Evolutionary conservation across 1,140 invertebrate genomes (phyloP), one percentile per base, ranked within the genome.

Genomic region (Meloidogyne floridensis): DNA sequence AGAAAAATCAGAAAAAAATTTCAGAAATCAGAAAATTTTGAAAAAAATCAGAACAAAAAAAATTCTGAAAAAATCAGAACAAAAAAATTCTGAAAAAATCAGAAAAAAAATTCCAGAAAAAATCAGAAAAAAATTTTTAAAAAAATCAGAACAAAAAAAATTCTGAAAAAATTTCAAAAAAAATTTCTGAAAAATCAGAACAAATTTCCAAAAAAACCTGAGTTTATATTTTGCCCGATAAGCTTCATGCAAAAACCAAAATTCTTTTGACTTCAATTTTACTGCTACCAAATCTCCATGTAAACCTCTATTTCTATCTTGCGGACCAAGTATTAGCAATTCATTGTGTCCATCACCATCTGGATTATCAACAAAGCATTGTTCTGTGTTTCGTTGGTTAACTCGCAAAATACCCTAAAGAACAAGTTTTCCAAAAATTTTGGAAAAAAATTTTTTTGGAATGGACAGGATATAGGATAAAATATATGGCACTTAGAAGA

Each of bases 361-460:
- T 8, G 81, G 81, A 51, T 87, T 84, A 70, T 85, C 84, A 51
- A 86, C 70, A 77, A 72, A 86, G 15, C 83, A 56, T 77, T 86
- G 85, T 69, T 86, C 85, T 51, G 73, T 87, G 69, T 86, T 86
- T 20, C 84, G 79, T 72, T 87, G 86, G 65, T 86, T 86, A 59
- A 86, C 78, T 13, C 85, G 86, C 18, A 86, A 56, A 56, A 71
- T 70, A 10, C 85, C 85, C 85, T 86, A 69, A 83, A 85, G 81
- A 54, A 54, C 32, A 32, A 32, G 32, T 56, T 11, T 11, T 13
- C 54, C 51, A 77, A 83, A 8, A 42, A 32, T 32, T 32, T 32
- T 32, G 1, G 32, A 32, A 32, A 32, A 32, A 32, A 32, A 32
- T 32, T 32, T 32, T 32, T 32, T 32, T 32, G 32, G 32, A 32